Conservation (phyloP, 2,888 invertebrate genomes). For the Stenotaenia linearis region DNA sequence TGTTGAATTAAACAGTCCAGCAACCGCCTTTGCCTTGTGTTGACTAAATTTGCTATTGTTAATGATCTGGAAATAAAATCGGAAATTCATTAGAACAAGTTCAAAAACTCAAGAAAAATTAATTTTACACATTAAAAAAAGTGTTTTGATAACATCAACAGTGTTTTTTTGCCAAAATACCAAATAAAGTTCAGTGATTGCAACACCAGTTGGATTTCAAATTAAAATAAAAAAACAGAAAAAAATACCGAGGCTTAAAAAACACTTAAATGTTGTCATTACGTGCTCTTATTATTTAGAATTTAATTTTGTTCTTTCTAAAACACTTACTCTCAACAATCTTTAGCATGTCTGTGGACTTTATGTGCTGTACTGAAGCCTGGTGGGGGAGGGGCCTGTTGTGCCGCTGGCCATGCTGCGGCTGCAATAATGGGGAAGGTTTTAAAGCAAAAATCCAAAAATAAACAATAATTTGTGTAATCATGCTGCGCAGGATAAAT, state of each 20-base stretch:
- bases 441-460: background rate
- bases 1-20: background rate
- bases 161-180: background rate
- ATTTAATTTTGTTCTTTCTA: too few species aligned
- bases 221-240: too few species aligned
- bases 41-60: background rate
- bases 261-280: too few species aligned
- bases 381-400: slow-evolving; percentile 33
- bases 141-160: background rate
- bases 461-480: background rate
- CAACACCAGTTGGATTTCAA: too few species aligned
- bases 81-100: too few species aligned
- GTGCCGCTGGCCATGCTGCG: slow-evolving; percentile 33
- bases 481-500: background rate
- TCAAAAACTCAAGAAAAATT: too few species aligned
- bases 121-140: too few species aligned
- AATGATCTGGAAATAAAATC: background rate
- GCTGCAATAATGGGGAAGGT: slow-evolving; percentile 29
- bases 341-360: slow-evolving; percentile 24
- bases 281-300: too few species aligned
- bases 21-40: background rate
- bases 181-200: too few species aligned
- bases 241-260: too few species aligned
- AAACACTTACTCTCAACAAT: slow-evolving; percentile 21
- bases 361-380: slow-evolving; percentile 34